Evolutionary conservation across 2,797 vertebrate genomes (phyloP), one percentile per base, ranked within the genome.

Genomic region (Micromesistius poutassou): DNA sequence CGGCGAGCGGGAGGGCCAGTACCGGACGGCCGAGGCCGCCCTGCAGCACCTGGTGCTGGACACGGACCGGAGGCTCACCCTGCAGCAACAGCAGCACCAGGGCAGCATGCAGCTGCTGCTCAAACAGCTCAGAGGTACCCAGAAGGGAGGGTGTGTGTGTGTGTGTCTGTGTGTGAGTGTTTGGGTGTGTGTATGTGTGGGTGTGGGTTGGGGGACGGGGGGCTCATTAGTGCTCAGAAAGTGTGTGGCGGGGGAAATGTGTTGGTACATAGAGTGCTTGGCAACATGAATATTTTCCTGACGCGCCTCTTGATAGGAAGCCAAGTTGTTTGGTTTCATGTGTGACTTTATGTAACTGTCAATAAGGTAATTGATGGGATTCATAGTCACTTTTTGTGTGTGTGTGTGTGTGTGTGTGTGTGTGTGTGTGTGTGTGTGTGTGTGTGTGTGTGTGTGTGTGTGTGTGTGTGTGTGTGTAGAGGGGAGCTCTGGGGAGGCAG

Each of bases 21-120:
- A 95, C 75, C 82, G 73, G 74, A 91, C 96, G 84, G 86, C 96
- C 84, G 91, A 97, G 85, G 91, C 87, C 12, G 89, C 94, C 36
- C 81, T 96, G 84, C 94, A 96, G 82, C 92, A 88, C 2, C 77
- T 97, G 79, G 90, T 88, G 74, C 78, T 96, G 79, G 95, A 96
- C 33, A 93, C 92, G 81, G 95, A 98, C 87, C 92, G 93, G 66
- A 93, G 91, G 80, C 87, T 97, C 78, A 96, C 91, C 2, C 86
- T 95, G 75, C 96, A 96, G 79, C 94, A 95, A 46, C 93, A 90
- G 83, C 94, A 96, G 28, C 92, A 97, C 1, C 96, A 97, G 74
- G 95, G 90, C 83, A 95, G 93, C 89, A 86, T 96, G 77, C 95
- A 96, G 84, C 74, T 95, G 4, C 84, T 98, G 10, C 78, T 97